Evolutionary conservation across 1,140 invertebrate genomes (phyloP), one percentile per base, ranked within the genome.

Genomic region (Plectrocnemia conspersa): DNA sequence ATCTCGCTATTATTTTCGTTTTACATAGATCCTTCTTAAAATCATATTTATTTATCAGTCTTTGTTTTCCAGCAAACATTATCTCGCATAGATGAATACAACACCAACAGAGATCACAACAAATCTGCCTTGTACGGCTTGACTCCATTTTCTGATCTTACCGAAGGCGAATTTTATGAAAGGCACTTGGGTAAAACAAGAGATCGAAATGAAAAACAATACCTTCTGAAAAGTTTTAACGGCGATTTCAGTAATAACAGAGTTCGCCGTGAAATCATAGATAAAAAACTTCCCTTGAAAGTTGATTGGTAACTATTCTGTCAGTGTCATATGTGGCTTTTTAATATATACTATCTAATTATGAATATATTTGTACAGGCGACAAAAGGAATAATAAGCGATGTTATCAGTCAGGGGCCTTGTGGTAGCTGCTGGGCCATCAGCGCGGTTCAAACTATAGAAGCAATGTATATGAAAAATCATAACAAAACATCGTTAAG

Each of bases 381-480:
- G 88, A 54, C 69, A 79, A 82, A 82, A 64, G 80, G 79, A 15
- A 78, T 84, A n/a, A 69, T 93, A 15, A 82, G 82, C 6, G 66
- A 78, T 3, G 78, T 93, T 0, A 77, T 80, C 54, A 83, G 85
- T 65, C 91, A 94, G 67, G 82, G 82, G 6, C 63, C 75, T 11
- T 94, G 91, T 72, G 89, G 89, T 4, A 89, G 88, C 1, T 93
- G 90, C 69, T 93, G 89, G 89, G 90, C 90, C 0, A 90, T 90
- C 68, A 89, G 86, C 65, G 82, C 83, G 0, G 76, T 90, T 1
- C 86, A 86, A 64, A 82, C 82, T 4, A 78, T 85, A 29, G 89
- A 93, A 70, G 79, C 85, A 1, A 88, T 90, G 86, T 72, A 81
- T 54, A 85, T 86, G 1, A 80, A 89, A 11, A 83, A 74, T 36